Evolutionary conservation across 2,113 vertebrate genomes (phyloP).

Genomic region (Silurus asotus): DNA sequence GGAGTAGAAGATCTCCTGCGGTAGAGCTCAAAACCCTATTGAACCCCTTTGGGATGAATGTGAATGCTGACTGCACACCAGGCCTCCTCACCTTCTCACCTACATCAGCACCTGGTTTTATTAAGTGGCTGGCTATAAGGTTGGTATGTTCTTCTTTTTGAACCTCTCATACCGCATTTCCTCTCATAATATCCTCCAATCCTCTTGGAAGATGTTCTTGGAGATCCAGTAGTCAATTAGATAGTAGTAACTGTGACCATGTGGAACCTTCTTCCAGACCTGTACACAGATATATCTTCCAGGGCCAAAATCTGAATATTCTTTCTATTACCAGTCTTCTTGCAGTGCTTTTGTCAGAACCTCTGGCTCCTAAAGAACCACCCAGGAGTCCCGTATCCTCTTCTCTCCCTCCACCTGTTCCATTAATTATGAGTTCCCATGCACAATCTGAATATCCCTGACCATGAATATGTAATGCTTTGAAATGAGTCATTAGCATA

Average conservation of each 20-base stretch:
- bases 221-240: too few species aligned
- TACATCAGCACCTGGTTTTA: too few species aligned
- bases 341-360: background rate
- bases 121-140: too few species aligned
- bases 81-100: too few species aligned
- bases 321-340: background rate
- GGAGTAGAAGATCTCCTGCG: too few species aligned
- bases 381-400: conserved; percentile 75
- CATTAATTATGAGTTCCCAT: conserved; percentile 97
- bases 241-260: background rate
- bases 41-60: too few species aligned
- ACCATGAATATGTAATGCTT: conserved; percentile 99
- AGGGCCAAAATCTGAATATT: background rate
- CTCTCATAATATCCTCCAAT: too few species aligned
- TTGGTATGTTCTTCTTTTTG: too few species aligned
- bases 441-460: conserved; percentile 85
- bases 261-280: background rate
- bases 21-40: too few species aligned
- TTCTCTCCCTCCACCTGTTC: conserved; percentile 86
- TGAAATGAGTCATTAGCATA: conserved; percentile 96
- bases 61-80: too few species aligned
- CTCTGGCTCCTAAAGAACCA: conserved; percentile 67
- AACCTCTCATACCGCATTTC: too few species aligned
- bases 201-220: too few species aligned
- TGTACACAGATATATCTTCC: background rate